phyloP scores from a whole-genome alignment of 2,888 invertebrate species.

The Torymus texanus region DNA sequence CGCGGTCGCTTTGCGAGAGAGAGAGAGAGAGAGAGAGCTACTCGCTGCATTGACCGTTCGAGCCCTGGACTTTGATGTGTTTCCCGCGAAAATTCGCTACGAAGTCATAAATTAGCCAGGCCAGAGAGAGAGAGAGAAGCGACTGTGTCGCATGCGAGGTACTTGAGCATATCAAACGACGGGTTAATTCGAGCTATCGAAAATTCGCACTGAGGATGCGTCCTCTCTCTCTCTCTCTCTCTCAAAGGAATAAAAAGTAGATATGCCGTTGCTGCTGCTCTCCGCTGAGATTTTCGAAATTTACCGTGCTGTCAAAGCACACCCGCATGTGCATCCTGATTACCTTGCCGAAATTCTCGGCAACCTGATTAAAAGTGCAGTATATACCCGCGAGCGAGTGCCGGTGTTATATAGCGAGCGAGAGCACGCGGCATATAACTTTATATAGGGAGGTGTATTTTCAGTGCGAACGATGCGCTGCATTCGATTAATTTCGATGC shows the following conservation, averaged over 20 bases:
- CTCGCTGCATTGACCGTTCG: conserved; percentile 71
- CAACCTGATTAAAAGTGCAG: conserved; percentile 40
- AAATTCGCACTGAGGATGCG: neutral
- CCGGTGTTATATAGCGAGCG: too few species aligned
- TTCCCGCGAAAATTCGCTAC: conserved; percentile 71
- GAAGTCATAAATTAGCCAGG: conserved; percentile 73
- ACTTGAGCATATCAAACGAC: conserved; percentile 42
- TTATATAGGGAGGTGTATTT: conserved; percentile 2
- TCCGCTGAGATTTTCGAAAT: conserved; percentile 17
- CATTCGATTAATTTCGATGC: conserved; percentile 39
- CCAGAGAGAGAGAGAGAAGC: conserved; percentile 53
- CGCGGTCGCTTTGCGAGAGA: conserved; percentile 67
- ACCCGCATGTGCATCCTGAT: neutral
- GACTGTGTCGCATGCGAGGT: neutral
- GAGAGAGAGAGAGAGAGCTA: conserved; percentile 54
- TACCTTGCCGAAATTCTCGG: neutral
- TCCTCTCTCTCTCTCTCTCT: neutral
- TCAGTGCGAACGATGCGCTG: neutral
- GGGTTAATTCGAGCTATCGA: conserved; percentile 10
- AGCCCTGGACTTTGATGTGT: conserved; percentile 73
- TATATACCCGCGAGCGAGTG: neutral
- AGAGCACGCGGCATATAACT: conserved; percentile 12
- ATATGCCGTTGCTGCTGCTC: neutral
- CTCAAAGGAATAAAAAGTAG: conserved; percentile 21
- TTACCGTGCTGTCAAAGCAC: neutral